Percentiles rank a stretch among this genome's conserved stretches.
phyloP scores from a whole-genome alignment of 2,113 vertebrate species.

The Neolamprologus tretocephalus region DNA sequence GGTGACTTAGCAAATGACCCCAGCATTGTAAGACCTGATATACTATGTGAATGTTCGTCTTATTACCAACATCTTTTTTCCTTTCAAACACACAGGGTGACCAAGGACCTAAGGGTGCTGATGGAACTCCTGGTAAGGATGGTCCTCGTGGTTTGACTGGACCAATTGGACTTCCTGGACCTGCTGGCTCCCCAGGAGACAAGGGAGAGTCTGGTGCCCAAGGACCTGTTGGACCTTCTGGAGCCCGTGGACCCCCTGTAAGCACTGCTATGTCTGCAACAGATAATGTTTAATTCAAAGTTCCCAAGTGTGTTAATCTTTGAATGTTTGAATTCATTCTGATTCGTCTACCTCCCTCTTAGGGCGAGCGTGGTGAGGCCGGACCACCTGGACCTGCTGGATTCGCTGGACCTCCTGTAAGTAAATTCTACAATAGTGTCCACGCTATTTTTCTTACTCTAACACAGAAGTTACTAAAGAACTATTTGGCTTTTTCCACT shows the following conservation, averaged over 20 bases:
- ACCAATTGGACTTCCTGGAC: constrained; percentile 92
- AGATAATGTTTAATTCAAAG: not conserved
- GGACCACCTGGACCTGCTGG: constrained; percentile 93
- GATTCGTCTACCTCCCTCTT: not conserved
- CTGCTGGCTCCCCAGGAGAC: constrained; percentile 86
- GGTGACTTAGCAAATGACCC: not conserved
- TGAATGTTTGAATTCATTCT: not conserved
- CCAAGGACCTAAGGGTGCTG: constrained; percentile 85
- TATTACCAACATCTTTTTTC: not conserved
- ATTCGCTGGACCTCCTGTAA: constrained; percentile 95
- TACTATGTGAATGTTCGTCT: not conserved
- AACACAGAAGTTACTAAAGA: not conserved
- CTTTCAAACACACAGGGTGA: constrained; percentile 78
- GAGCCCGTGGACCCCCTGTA: constrained; percentile 88
- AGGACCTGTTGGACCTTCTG: constrained; percentile 82
- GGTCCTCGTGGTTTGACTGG: constrained; percentile 89
- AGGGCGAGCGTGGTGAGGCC: constrained; percentile 94
- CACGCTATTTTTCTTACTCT: not conserved
- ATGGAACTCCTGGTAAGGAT: constrained; percentile 90
- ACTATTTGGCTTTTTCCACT: not conserved
- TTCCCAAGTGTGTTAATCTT: not conserved
- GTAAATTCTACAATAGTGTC: constrained; percentile 33
- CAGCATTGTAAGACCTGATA: not conserved
- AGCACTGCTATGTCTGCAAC: constrained; percentile 46
- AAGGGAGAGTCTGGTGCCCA: constrained; percentile 90